A percentile compares a stretch with the other conserved stretches of the same genome.
These are phyloP conservation scores for Agonopterix subpropinquella DNA, from an alignment of 2,888 invertebrate genomes.

Conservation along the genomic window DNA sequence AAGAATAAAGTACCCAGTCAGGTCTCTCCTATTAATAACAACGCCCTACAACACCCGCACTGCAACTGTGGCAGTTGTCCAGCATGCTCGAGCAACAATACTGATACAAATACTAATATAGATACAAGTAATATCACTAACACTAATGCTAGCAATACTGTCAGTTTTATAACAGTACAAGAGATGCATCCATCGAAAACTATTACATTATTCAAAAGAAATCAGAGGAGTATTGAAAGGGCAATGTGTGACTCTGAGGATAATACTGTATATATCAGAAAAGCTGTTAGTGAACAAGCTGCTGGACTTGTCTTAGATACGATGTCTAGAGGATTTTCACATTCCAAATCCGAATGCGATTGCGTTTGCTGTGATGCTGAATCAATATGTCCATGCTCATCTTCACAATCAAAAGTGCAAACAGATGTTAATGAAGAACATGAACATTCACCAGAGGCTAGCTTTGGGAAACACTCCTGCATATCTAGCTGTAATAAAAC, in stretches of 20 bases:
- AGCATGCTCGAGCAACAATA: too few relatives aligned
- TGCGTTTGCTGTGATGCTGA: neutral
- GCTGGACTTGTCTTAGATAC: too few relatives aligned
- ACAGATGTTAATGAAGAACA: neutral
- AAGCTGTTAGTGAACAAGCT: neutral
- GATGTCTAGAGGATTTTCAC: too few relatives aligned
- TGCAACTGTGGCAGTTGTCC: too few relatives aligned
- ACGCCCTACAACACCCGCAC: too few relatives aligned
- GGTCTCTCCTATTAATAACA: too few relatives aligned
- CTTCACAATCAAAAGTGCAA: neutral
- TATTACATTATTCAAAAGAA: constrained; percentile 11
- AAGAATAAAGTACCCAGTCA: too few relatives aligned
- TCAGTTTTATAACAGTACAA: neutral
- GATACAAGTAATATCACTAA: too few relatives aligned
- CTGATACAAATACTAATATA: too few relatives aligned
- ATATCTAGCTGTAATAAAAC: too few relatives aligned
- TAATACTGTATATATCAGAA: neutral
- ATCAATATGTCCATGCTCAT: neutral
- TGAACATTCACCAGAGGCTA: too few relatives aligned
- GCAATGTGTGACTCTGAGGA: neutral
- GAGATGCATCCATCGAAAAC: constrained; percentile 7
- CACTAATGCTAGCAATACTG: neutral
- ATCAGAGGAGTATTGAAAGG: constrained; percentile 10
- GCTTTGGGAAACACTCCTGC: neutral
- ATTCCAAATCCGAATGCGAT: neutral